phyloP scores from a whole-genome alignment of 2,888 invertebrate genomes.

The Synanthedon andrenaeformis region DNA sequence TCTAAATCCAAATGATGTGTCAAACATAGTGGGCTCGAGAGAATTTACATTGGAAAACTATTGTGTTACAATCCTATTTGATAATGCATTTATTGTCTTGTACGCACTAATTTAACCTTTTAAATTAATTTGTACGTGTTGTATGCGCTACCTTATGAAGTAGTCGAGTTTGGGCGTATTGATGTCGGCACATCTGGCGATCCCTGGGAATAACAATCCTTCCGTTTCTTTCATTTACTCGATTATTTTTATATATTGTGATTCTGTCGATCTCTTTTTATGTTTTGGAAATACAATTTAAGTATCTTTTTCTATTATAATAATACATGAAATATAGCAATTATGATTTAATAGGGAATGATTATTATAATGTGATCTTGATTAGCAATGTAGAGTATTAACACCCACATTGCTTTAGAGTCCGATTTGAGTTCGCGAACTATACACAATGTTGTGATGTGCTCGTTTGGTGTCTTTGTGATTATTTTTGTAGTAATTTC shows the following conservation, averaged over 20 bases:
- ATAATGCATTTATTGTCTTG: slow-evolving; percentile 18
- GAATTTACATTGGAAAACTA: slow-evolving; percentile 41
- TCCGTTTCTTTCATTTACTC: slow-evolving; percentile 33
- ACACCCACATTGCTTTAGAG: slow-evolving; percentile 6
- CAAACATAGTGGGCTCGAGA: slow-evolving; percentile 42
- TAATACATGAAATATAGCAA: no score
- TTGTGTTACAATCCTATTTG: slow-evolving; percentile 30
- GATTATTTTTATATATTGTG: slow-evolving; percentile 3
- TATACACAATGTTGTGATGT: slow-evolving; percentile 51
- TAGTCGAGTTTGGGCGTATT: slow-evolving; percentile 25
- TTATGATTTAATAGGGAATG: background rate
- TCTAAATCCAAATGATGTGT: slow-evolving; percentile 33
- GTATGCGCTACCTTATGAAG: background rate
- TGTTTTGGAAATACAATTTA: no score
- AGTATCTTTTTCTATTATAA: no score
- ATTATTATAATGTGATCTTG: background rate
- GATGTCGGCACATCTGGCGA: slow-evolving; percentile 45
- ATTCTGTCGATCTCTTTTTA: no score
- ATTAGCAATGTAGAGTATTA: slow-evolving; percentile 10
- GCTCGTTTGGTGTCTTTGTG: slow-evolving; percentile 34
- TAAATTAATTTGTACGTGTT: slow-evolving; percentile 6
- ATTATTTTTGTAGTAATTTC: slow-evolving; percentile 26
- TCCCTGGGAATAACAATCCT: slow-evolving; percentile 20
- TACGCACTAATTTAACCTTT: slow-evolving; percentile 15
- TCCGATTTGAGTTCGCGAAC: background rate